Evolutionary conservation across 2,113 vertebrate genomes (phyloP), one percentile per base, ranked within the genome.

Genomic region (Thymallus thymallus): DNA sequence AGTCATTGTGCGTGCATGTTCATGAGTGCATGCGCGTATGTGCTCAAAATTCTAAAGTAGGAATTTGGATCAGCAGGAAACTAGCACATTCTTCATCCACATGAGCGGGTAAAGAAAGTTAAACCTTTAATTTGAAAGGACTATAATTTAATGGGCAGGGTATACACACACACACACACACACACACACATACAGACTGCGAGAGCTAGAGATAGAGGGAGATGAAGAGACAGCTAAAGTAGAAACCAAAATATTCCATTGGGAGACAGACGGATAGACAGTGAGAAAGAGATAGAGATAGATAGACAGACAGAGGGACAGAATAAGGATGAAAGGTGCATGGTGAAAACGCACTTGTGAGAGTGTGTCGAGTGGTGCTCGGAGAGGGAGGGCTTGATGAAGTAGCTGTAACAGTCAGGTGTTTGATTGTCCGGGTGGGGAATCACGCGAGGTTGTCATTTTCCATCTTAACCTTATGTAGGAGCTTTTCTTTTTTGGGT

Each of bases 61-160:
- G 90, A 91, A 90, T 90, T 92, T 88, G 91, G 89, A 92, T 90
- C 89, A 89, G 90, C 89, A 74, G 89, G 90, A 88, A 89, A 89
- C 88, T 93, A 93, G 90, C 90, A 92, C 91, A 92, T 91, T 88
- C 88, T 88, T 89, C 86, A 85, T 88, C 87, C 95, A 93, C 91
- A 95, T 92, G 92, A 91, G 86, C 88, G 90, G 88, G 82, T 89
- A 90, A 90, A 85, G 91, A 93, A 93, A 93, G 93, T 92, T 94
- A 92, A 95, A 93, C 93, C 94, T 93, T 92, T 94, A 93, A 93
- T 94, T 93, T 93, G 92, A 90, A 90, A 91, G 87, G 91, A 88
- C 94, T 95, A 91, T 93, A 91, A 94, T 95, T 94, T 95, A 94
- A 93, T 91, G 92, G 94, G 94, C 90, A 92, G 92, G 90, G 90